Evolutionary conservation across 2,888 invertebrate species (phyloP).

Genomic region (Coelopa pilipes): DNA sequence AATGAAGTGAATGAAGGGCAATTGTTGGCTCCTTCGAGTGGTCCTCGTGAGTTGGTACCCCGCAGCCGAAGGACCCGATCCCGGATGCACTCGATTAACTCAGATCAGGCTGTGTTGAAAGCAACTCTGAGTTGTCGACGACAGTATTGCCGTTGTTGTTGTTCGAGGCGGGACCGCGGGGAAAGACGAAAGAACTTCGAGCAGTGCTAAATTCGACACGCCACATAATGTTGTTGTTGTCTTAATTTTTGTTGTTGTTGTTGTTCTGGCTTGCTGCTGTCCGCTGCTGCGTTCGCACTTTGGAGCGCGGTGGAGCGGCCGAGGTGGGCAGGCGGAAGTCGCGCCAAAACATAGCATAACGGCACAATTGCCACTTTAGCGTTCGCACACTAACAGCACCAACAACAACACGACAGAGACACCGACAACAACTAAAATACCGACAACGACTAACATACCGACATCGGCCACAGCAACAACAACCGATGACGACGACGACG

Average conservation of each 20-base stretch:
- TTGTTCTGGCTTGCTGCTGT: not conserved
- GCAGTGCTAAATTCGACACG: slow-evolving; percentile 2
- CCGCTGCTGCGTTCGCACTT: not conserved
- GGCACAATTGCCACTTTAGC: not conserved
- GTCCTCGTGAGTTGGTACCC: too few relatives aligned
- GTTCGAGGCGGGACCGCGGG: too few relatives aligned
- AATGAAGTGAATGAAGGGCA: too few relatives aligned
- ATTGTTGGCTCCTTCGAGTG: too few relatives aligned
- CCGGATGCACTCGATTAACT: too few relatives aligned
- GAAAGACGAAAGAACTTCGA: not conserved
- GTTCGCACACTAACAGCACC: too few relatives aligned
- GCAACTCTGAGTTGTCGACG: not conserved
- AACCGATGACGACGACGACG: not conserved
- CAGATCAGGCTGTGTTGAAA: too few relatives aligned
- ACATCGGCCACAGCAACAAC: not conserved
- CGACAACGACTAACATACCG: not conserved
- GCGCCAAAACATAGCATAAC: slow-evolving; percentile 7
- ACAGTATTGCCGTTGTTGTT: not conserved
- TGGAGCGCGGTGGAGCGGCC: not conserved
- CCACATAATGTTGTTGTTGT: not conserved
- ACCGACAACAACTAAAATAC: not conserved
- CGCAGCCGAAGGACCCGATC: too few relatives aligned
- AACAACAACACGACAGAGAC: not conserved
- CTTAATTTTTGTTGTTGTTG: not conserved
- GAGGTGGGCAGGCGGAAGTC: slow-evolving; percentile 16